These are phyloP conservation scores for Crematogaster levior DNA, from an alignment of 2,888 invertebrate genomes.

Conservation along the genomic window DNA sequence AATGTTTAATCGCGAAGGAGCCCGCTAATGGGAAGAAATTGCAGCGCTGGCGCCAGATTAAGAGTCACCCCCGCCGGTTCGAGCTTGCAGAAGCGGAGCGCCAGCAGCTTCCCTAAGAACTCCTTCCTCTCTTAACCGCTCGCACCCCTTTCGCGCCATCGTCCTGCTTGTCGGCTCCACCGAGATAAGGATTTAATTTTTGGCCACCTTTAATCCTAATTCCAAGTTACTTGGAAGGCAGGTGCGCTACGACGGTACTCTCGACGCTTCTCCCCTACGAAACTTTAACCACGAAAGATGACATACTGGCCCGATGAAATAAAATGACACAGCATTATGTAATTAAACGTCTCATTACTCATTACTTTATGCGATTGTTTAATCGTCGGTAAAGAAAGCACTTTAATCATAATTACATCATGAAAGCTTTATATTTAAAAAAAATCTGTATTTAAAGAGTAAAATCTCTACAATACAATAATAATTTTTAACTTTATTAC, in stretches of 20 bases:
- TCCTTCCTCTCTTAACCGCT: constrained; percentile 65
- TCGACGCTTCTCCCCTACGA: constrained; percentile 32
- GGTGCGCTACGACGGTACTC: constrained; percentile 50
- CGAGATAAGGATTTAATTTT: constrained; percentile 84
- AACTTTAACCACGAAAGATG: constrained; percentile 49
- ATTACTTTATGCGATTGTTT: constrained; percentile 18
- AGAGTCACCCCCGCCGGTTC: constrained; percentile 77
- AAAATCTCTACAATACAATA: background rate
- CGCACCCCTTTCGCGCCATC: constrained; percentile 67
- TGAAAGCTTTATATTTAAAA: background rate
- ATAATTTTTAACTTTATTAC: background rate
- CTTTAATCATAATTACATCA: background rate
- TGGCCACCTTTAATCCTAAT: constrained; percentile 83
- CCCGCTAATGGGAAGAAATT: constrained; percentile 85
- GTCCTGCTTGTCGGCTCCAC: constrained; percentile 71
- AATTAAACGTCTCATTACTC: constrained; percentile 19
- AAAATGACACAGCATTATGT: constrained; percentile 7
- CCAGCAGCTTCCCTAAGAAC: constrained; percentile 70
- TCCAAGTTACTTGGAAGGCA: constrained; percentile 76
- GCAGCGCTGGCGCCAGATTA: constrained; percentile 84
- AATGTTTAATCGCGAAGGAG: constrained; percentile 84
- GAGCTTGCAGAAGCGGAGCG: constrained; percentile 61
- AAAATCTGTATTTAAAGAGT: background rate
- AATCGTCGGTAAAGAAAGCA: background rate
- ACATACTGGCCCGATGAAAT: constrained; percentile 44